Evolutionary conservation across 1,140 invertebrate genomes (phyloP).

Genomic region (Dinoponera quadriceps): DNA sequence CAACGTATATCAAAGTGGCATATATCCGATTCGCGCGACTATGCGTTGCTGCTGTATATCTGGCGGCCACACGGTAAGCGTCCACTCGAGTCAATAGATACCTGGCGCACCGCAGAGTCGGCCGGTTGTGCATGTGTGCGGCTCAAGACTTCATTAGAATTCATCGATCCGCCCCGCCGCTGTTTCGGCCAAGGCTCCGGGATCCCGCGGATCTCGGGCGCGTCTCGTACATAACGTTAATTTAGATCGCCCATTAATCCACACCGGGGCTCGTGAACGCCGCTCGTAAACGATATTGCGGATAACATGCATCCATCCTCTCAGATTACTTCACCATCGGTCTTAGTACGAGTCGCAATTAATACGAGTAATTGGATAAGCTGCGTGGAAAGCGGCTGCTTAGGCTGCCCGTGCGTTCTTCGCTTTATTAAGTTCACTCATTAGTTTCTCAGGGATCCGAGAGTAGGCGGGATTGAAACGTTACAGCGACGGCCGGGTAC

Average conservation of each 20-base stretch:
- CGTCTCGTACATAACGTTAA: not conserved
- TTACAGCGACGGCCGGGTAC: too few species aligned
- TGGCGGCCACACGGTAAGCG: not conserved
- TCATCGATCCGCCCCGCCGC: not conserved
- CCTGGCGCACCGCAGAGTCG: not conserved
- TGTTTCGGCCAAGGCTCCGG: not conserved
- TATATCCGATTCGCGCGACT: too few species aligned
- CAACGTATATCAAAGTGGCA: too few species aligned
- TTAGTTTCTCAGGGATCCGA: not conserved
- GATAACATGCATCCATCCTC: not conserved
- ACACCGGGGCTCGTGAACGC: not conserved
- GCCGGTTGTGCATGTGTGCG: too few species aligned
- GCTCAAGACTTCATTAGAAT: constrained; percentile 9
- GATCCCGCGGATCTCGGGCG: not conserved
- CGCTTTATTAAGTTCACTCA: not conserved
- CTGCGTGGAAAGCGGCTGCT: not conserved
- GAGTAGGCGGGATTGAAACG: not conserved
- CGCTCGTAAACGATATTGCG: constrained; percentile 11
- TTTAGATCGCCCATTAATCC: constrained; percentile 35
- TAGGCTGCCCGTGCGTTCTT: not conserved
- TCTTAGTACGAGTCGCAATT: constrained; percentile 10
- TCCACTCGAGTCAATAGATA: constrained; percentile 1
- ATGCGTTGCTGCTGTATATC: too few species aligned
- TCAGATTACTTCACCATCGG: not conserved
- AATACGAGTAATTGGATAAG: constrained; percentile 9